phyloP scores from a whole-genome alignment of 2,888 invertebrate species.

The Choristoneura rosaceana region DNA sequence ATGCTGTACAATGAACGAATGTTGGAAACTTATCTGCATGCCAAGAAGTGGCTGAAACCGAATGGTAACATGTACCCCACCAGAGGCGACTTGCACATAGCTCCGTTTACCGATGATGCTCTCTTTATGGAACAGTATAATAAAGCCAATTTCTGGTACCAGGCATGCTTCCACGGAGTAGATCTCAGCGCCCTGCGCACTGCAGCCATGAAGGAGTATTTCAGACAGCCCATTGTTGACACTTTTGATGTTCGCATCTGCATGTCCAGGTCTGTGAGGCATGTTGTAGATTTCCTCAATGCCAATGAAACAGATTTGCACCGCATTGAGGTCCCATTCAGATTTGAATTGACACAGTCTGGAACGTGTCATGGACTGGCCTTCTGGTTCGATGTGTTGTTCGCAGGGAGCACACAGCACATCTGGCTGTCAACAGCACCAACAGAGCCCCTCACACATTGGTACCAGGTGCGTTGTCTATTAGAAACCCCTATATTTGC shows the following conservation, averaged over 20 bases:
- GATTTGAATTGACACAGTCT: conserved; percentile 96
- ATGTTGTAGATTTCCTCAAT: conserved; percentile 96
- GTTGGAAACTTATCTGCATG: conserved; percentile 99
- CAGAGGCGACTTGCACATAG: conserved; percentile 97
- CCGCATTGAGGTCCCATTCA: conserved; percentile 97
- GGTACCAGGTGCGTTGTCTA: conserved; percentile 99
- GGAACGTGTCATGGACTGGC: conserved; percentile 98
- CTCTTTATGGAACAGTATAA: conserved; percentile 99
- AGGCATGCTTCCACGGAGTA: conserved; percentile 98
- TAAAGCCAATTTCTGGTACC: conserved; percentile 99
- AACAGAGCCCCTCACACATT: conserved; percentile 98
- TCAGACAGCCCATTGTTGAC: conserved; percentile 98
- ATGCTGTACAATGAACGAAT: conserved; percentile 99
- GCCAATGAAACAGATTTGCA: conserved; percentile 97
- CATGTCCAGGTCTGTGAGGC: conserved; percentile 96
- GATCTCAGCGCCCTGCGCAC: conserved; percentile 96
- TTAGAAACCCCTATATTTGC: conserved; percentile 97
- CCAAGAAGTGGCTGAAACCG: conserved; percentile 98
- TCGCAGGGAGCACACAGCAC: conserved; percentile 94
- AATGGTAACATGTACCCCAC: conserved; percentile 99
- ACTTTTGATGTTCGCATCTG: conserved; percentile 99
- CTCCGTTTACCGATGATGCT: conserved; percentile 98
- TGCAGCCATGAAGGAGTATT: conserved; percentile 98
- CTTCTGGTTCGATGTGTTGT: conserved; percentile 99
- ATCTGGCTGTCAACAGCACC: conserved; percentile 99